phyloP scores from a whole-genome alignment of 2,113 vertebrate genomes.

The Solea senegalensis region DNA sequence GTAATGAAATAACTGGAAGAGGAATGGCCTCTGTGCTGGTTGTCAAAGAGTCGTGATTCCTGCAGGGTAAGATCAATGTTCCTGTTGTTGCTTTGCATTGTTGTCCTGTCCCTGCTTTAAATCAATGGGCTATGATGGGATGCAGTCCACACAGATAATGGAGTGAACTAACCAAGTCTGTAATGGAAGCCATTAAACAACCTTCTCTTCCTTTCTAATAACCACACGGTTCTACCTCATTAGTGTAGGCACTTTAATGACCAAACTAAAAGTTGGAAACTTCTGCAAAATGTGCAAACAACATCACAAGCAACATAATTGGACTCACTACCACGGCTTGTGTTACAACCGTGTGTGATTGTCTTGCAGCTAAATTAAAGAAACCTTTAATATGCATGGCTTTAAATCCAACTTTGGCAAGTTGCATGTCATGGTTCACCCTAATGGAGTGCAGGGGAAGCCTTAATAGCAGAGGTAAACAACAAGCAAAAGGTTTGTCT shows the following conservation, averaged over 20 bases:
- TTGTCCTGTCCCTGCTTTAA: slow-evolving; percentile 63
- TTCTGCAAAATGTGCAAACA: slow-evolving; percentile 56
- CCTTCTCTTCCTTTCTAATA: slow-evolving; percentile 71
- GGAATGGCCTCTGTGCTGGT: slow-evolving; percentile 42
- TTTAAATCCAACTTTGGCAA: slow-evolving; percentile 22
- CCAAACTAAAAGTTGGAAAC: slow-evolving; percentile 68
- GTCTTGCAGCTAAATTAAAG: slow-evolving; percentile 26
- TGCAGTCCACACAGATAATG: slow-evolving; percentile 69
- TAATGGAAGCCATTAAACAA: slow-evolving; percentile 80
- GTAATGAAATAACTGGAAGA: slow-evolving; percentile 58
- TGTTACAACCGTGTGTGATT: slow-evolving; percentile 28
- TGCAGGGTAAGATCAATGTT: slow-evolving; percentile 71
- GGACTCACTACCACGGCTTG: slow-evolving; percentile 31
- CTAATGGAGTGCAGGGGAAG: slow-evolving; percentile 28
- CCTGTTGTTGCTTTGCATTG: slow-evolving; percentile 60
- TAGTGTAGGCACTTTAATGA: slow-evolving; percentile 69
- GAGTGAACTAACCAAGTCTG: slow-evolving; percentile 72
- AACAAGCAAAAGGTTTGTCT: slow-evolving; percentile 30
- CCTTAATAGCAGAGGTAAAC: slow-evolving; percentile 19
- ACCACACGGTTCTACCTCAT: slow-evolving; percentile 75
- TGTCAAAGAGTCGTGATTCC: slow-evolving; percentile 59
- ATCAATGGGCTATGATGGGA: slow-evolving; percentile 58
- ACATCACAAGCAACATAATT: slow-evolving; percentile 64
- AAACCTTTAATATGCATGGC: slow-evolving; percentile 25
- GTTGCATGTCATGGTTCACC: slow-evolving; percentile 21